These are phyloP conservation scores for Thalassarche chlororhynchos DNA, from an alignment of 2,113 vertebrate species.

Conservation along the genomic window DNA sequence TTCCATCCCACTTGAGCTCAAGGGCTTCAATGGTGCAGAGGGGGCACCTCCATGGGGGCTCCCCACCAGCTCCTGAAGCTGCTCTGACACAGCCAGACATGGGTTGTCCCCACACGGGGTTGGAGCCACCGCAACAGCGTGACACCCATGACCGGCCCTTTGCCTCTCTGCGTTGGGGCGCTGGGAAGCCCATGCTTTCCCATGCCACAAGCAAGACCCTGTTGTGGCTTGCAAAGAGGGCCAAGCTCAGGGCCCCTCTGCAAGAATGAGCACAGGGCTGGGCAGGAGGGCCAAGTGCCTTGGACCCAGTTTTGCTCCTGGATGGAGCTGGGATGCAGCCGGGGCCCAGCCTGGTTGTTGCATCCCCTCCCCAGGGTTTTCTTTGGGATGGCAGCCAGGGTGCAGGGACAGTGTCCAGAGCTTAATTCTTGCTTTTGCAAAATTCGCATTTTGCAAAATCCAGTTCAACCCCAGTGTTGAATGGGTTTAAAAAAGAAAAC, in stretches of 20 bases:
- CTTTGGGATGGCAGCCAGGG: not conserved
- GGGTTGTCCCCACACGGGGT: not conserved
- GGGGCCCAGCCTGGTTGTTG: not conserved
- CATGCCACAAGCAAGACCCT: not conserved
- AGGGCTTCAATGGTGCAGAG: not conserved
- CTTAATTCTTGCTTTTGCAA: not conserved
- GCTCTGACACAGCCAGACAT: not conserved
- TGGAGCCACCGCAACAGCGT: not conserved
- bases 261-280: not conserved
- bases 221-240: not conserved
- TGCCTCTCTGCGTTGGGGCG: not conserved
- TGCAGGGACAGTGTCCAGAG: not conserved
- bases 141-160: not conserved
- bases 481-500: not conserved
- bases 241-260: not conserved
- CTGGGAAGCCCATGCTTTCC: not conserved
- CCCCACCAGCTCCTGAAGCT: not conserved
- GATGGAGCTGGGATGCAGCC: not conserved
- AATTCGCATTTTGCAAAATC: not conserved
- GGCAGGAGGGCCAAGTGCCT: not conserved
- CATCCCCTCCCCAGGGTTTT: not conserved
- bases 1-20: not conserved
- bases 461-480: not conserved
- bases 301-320: not conserved
- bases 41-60: accelerated